Percentiles rank a stretch among this genome's conserved stretches.
phyloP scores from a whole-genome alignment of 2,888 invertebrate species.

The Nysson spinosus region DNA sequence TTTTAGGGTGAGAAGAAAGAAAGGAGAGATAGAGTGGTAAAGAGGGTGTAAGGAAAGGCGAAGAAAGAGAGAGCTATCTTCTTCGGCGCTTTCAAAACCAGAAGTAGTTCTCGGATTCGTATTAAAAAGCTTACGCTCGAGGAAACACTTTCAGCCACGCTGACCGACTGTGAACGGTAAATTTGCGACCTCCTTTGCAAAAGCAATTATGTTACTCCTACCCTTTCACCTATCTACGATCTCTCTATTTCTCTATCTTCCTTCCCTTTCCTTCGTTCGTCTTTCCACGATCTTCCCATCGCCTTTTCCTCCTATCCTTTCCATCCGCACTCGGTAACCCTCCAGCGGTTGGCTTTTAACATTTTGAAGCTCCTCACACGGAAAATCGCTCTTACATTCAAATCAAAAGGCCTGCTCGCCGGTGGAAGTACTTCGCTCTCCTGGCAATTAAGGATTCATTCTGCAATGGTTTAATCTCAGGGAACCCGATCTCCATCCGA shows the following conservation, averaged over 20 bases:
- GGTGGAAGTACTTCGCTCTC: conserved; percentile 34
- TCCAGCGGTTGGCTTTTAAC: conserved; percentile 57
- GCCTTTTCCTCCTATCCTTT: conserved; percentile 2
- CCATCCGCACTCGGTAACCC: conserved; percentile 31
- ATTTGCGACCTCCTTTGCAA: conserved; percentile 63
- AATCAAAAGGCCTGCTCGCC: conserved; percentile 57
- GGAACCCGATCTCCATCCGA: conserved; percentile 18
- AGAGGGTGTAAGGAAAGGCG: conserved; percentile 23
- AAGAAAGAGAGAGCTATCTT: conserved; percentile 27
- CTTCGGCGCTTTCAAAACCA: conserved; percentile 64
- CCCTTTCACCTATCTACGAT: conserved; percentile 26
- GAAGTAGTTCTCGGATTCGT: conserved; percentile 67
- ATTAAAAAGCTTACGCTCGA: conserved; percentile 65
- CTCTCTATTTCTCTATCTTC: conserved; percentile 18
- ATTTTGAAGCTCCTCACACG: conserved; percentile 61
- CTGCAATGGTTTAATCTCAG: conserved; percentile 50
- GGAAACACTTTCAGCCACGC: conserved; percentile 60
- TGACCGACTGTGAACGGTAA: conserved; percentile 62
- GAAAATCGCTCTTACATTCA: conserved; percentile 68
- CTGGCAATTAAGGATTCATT: conserved; percentile 50
- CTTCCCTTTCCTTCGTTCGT: background rate
- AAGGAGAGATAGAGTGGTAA: conserved; percentile 19
- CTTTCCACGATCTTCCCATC: conserved; percentile 1
- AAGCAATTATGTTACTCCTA: conserved; percentile 60
- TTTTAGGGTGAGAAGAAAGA: conserved; percentile 34